Conservation (phyloP, 2,797 vertebrate species). For the Serranus cabrilla region DNA sequence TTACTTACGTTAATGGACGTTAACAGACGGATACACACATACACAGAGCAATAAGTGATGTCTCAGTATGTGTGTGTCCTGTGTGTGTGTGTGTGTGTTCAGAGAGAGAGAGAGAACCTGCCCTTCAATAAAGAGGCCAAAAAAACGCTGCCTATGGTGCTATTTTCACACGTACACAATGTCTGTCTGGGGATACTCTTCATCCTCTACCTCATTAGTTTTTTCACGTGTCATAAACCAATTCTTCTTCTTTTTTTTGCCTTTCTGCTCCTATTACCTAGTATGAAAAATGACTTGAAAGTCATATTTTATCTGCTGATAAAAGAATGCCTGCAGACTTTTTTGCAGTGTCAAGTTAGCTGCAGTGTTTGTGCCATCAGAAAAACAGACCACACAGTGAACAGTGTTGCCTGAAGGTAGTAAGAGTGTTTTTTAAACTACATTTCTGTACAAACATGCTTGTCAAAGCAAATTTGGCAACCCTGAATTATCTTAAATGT, state of each 20-base stretch:
- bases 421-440: neutral
- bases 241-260: constrained; percentile 27
- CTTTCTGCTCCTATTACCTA: constrained; percentile 27
- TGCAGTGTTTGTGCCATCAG: constrained; percentile 13
- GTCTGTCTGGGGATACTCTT: constrained; percentile 38
- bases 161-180: constrained; percentile 40
- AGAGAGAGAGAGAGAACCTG: neutral
- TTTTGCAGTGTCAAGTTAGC: constrained; percentile 31
- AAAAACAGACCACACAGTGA: neutral
- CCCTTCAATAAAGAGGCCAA: constrained; percentile 26
- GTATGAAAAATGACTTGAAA: constrained; percentile 43
- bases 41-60: constrained; percentile 5
- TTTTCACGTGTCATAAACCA: constrained; percentile 42
- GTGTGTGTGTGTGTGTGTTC: neutral
- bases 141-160: constrained; percentile 15
- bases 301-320: constrained; percentile 47
- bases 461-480: constrained; percentile 2
- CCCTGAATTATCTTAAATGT: neutral
- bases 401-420: neutral
- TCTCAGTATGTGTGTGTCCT: constrained; percentile 1
- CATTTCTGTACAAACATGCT: constrained; percentile 1
- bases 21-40: constrained; percentile 34
- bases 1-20: constrained; percentile 46
- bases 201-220: constrained; percentile 58
- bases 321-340: constrained; percentile 31